Evolutionary conservation across 1,140 invertebrate species (phyloP).

Genomic region (Hylaeus anthracinus): DNA sequence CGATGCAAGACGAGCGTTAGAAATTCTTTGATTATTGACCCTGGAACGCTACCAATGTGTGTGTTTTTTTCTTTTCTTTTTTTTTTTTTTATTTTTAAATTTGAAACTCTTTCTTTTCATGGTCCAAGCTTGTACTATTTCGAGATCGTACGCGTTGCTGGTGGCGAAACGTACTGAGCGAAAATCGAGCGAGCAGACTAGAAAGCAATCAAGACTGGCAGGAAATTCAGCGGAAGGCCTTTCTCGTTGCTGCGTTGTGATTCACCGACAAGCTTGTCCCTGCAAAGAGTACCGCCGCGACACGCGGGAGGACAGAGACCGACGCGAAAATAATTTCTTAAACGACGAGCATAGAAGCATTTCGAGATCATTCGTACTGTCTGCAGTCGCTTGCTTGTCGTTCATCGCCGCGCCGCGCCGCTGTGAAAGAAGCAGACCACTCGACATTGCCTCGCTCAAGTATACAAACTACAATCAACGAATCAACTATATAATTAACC

Average conservation of each 20-base stretch:
- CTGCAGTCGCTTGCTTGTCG: slow-evolving; percentile 28
- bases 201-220: slow-evolving; percentile 75
- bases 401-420: slow-evolving; percentile 75
- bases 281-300: background rate
- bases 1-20: too few species aligned
- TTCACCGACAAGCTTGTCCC: background rate
- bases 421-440: slow-evolving; percentile 68
- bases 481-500: too few species aligned
- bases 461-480: background rate
- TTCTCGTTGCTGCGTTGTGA: slow-evolving; percentile 61
- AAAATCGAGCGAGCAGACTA: slow-evolving; percentile 65
- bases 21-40: too few species aligned
- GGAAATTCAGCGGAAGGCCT: slow-evolving; percentile 75
- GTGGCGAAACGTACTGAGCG: slow-evolving; percentile 65
- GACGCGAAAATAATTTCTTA: too few species aligned
- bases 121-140: background rate
- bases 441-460: slow-evolving; percentile 64
- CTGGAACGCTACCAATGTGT: too few species aligned
- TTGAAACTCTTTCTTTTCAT: background rate
- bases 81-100: too few species aligned
- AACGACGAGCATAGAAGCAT: background rate
- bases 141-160: slow-evolving; percentile 12
- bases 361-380: background rate
- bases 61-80: too few species aligned
- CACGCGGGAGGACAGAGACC: background rate